Evolutionary conservation across 2,888 invertebrate species (phyloP), one percentile per base, ranked within the genome.

Genomic region (Xestia c-nigrum): DNA sequence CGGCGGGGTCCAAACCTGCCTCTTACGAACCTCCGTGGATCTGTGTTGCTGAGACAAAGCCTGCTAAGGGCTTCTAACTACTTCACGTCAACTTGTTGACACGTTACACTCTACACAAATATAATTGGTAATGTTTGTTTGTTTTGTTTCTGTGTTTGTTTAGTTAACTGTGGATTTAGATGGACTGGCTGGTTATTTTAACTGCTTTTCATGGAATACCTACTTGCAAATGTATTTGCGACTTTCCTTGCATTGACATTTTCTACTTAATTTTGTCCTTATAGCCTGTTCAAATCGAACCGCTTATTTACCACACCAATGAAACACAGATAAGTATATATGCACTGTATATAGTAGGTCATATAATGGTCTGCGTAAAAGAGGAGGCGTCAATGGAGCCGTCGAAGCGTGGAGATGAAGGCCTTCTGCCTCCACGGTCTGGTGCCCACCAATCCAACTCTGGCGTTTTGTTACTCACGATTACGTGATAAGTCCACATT

Each of bases 361-460:
- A 63, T 78, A 78, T 84, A 84, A 81, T 74, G 74, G 76, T 19
- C 84, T 88, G 89, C 87, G 89, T 89, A 89, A 90, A 91, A 90
- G 89, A 91, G 92, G 93, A 93, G 93, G 93, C 91, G 92, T 90
- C 89, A 84, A 74, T 88, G 81, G 43, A 84, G 77, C 81, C 89
- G 90, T 73, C 88, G 85, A 85, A 93, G 90, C 93, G 90, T 92
- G 87, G 76, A 87, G 79, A 89, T 80, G 90, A 89, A 91, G 91
- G 90, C 89, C 92, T 91, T 90, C 86, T 84, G 85, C 81, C 89
- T 87, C 77, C 78, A 93, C 90, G 94, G 92, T 91, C 88, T 90
- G 87, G n/a, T 89, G 91, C 83, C 87, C 90, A 91, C 94, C 94
- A 94, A 94, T 94, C 93, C 88, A 57, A 81, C 78, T 68, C 76